Evolutionary conservation across 2,113 vertebrate species (phyloP), one percentile per base, ranked within the genome.

Genomic region (Callopanchax toddi): DNA sequence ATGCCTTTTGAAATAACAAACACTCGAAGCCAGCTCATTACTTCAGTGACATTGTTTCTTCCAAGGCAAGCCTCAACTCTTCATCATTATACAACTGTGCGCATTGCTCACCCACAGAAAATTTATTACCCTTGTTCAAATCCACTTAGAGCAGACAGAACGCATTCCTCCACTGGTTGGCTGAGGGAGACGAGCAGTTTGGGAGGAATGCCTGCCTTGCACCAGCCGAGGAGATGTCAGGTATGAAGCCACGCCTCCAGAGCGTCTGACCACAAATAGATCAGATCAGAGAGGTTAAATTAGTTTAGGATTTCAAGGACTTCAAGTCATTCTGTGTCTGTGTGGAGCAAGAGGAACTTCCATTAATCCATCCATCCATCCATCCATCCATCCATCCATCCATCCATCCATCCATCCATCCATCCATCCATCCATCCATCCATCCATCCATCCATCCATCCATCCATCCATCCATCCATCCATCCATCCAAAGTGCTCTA

Each of bases 11-110:
- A 92, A 93, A 92, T 85, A 93, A 93, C 91, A 93, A 92, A 93
- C 89, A 91, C 81, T 87, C 86, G 85, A 87, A 92, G 89, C 65
- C 61, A 66, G 82, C 49, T 67, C 79, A 82, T 88, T 93, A 85
- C 91, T 84, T 48, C 70, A 81, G 85, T 57, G 91, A 94, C 91
- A 93, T 72, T 88, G 91, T 91, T 93, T 91, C 90, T 90, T 90
- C 78, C 74, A 17, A 92, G 93, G 92, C 96, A 96, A 95, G 95
- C 94, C 94, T 76, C 86, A 92, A 97, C 94, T 83, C 72, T 93
- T 96, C 94, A 86, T 86, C 88, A 58, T 92, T 90, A 91, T 91
- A 93, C 93, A 93, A 93, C 90, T 89, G 85, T 77, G 84, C 87
- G 83, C 88, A 84, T 90, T 88, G 92, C 93, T 93, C 92, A 93